Percentiles rank a stretch among this genome's conserved stretches.
Conservation (phyloP, 2,113 vertebrate species). For the Edolisoma coerulescens region DNA sequence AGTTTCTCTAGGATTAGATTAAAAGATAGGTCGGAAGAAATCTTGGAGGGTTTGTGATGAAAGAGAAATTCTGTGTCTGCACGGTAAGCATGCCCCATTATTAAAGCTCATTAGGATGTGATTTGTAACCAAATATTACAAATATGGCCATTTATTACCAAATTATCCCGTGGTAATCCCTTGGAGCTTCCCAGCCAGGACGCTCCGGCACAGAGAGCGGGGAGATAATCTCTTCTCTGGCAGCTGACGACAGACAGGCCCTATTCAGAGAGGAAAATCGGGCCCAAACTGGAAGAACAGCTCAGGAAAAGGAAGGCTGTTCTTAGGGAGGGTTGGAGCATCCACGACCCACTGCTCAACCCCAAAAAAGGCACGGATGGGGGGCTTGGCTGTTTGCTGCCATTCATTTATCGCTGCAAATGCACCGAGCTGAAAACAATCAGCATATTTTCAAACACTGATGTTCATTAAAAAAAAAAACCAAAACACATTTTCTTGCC, state of each 20-base stretch:
- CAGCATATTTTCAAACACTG: not conserved
- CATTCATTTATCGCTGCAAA: not conserved
- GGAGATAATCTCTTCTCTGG: not conserved
- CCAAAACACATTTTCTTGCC: not conserved
- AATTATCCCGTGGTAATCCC: not conserved
- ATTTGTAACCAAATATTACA: constrained; percentile 41
- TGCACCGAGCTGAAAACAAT: not conserved
- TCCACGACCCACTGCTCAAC: fast-evolving
- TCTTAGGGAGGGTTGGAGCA: not conserved
- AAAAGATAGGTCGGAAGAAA: not conserved
- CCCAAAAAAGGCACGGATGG: fast-evolving
- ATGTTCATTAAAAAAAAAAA: not conserved
- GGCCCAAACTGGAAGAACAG: not conserved
- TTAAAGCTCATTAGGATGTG: not conserved
- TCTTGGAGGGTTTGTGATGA: not conserved
- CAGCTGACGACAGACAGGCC: not conserved
- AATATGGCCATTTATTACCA: not conserved
- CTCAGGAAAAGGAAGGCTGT: not conserved
- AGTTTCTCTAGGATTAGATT: not conserved
- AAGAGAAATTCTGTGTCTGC: not conserved
- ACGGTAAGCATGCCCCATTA: fast-evolving
- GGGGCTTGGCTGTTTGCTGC: not conserved
- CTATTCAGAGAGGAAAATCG: not conserved
- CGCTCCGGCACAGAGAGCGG: fast-evolving
- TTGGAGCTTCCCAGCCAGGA: not conserved